phyloP scores from a whole-genome alignment of 2,888 invertebrate genomes.

The Tortricodes alternella region DNA sequence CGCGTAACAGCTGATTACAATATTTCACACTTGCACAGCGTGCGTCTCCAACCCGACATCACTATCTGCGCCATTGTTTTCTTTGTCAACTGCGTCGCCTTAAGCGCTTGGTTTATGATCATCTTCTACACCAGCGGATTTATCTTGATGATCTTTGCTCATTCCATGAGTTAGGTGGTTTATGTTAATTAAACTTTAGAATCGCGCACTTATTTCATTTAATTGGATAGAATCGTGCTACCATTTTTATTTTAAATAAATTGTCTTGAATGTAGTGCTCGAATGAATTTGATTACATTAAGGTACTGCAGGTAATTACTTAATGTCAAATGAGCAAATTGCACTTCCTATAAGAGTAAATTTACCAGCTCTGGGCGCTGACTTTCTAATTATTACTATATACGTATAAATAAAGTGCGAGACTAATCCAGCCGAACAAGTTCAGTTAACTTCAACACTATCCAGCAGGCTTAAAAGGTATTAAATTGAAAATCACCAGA shows the following conservation, averaged over 20 bases:
- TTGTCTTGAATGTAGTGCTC: background rate
- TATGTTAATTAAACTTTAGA: constrained; percentile 30
- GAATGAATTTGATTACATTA: background rate
- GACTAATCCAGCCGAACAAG: constrained; percentile 44
- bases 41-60: constrained; percentile 49
- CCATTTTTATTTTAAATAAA: background rate
- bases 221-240: constrained; percentile 7
- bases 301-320: constrained; percentile 3
- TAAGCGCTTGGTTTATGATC: constrained; percentile 66
- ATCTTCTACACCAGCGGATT: constrained; percentile 47
- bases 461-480: constrained; percentile 52
- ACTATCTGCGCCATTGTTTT: constrained; percentile 62
- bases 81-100: constrained; percentile 62
- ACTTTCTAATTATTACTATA: background rate
- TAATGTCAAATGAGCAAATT: constrained; percentile 11
- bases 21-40: constrained; percentile 49
- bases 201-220: constrained; percentile 23
- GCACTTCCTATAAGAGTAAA: constrained; percentile 5
- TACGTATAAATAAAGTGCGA: constrained; percentile 9
- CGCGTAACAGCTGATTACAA: constrained; percentile 51
- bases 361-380: background rate
- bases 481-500: constrained; percentile 75
- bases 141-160: constrained; percentile 40
- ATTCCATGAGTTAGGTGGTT: constrained; percentile 31
- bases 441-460: constrained; percentile 52